phyloP scores from a whole-genome alignment of 2,113 vertebrate genomes.

The Myocastor coypus region DNA sequence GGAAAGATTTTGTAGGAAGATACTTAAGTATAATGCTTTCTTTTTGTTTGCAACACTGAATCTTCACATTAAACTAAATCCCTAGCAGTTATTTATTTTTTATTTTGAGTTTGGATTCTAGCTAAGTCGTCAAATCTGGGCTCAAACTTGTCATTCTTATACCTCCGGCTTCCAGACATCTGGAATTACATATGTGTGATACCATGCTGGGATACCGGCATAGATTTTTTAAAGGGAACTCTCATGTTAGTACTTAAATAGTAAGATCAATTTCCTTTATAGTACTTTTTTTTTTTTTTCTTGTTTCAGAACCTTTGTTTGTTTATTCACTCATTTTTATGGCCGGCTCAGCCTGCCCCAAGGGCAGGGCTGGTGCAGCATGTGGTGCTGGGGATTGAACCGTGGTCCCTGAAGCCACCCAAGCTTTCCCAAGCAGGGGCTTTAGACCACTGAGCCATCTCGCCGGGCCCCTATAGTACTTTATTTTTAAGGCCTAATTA shows the following conservation, averaged over 20 bases:
- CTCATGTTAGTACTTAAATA: neutral
- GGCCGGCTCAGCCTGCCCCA: too few species aligned
- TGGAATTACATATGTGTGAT: neutral
- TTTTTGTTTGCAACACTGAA: neutral
- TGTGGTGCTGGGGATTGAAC: too few species aligned
- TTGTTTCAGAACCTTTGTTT: too few species aligned
- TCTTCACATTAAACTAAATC: neutral
- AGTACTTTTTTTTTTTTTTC: too few species aligned
- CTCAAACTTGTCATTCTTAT: neutral
- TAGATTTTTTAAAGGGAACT: neutral
- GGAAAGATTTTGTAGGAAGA: neutral
- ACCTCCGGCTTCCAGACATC: neutral
- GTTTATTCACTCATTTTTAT: too few species aligned
- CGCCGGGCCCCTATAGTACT: too few species aligned
- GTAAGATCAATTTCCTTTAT: neutral
- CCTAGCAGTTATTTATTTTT: neutral
- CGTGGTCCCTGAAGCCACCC: too few species aligned
- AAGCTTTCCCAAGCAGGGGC: too few species aligned
- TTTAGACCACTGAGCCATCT: too few species aligned
- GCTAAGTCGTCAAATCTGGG: neutral
- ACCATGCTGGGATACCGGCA: neutral
- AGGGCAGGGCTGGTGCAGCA: too few species aligned
- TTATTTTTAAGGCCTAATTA: neutral
- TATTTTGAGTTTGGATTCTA: neutral
- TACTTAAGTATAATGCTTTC: neutral